Base-by-base conservation (phyloP, 2,797 vertebrate genomes). In the Huso huso region DNA sequence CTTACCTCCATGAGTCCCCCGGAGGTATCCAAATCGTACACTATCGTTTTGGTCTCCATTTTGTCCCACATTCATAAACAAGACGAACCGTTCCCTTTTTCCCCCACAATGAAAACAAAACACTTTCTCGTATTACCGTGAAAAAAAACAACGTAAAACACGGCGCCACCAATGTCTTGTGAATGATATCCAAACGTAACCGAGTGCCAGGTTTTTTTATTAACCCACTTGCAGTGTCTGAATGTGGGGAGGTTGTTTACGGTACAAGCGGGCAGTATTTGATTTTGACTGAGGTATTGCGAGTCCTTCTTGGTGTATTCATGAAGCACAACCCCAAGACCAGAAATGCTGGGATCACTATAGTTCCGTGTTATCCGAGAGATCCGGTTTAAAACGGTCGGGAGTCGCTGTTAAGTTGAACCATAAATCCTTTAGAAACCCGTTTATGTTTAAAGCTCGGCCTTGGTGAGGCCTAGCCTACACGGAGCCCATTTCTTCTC, bases 31-130 rank as follows among this genome's bases (percentile, higher is more conserved):
- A 97, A 84, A 85, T 97, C 96, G 91, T 98, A 98, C 81, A 98
- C 94, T 88, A 98, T 95, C 86, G 95, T 96, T 86, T 95, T 95
- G 87, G 94, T 93, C 92, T 97, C 95, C 95, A 98, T 98, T 94
- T 95, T 96, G 87, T 93, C 92, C 95, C 94, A 97, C 94, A 96
- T 95, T 92, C 93, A 94, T 89, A 87, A 89, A 88, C 75, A 77
- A 68, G 58, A 59, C 61, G 66, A 51, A 10, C 58, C 15, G 50
- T 65, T 61, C 60, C 53, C 49, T 66, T 7, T 7, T 51, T 37
- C 37, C 37, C 4, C 37, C 37, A 58, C 66, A 66, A 58, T 53
- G 18, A 52, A 66, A 62, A 9, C 4, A 60, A 50, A 49, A 51
- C 7, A 55, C 55, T 8, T 62, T 23, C 58, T 53, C 51, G 51